Conservation (phyloP, 2,113 vertebrate genomes). For the Panthera tigris region DNA sequence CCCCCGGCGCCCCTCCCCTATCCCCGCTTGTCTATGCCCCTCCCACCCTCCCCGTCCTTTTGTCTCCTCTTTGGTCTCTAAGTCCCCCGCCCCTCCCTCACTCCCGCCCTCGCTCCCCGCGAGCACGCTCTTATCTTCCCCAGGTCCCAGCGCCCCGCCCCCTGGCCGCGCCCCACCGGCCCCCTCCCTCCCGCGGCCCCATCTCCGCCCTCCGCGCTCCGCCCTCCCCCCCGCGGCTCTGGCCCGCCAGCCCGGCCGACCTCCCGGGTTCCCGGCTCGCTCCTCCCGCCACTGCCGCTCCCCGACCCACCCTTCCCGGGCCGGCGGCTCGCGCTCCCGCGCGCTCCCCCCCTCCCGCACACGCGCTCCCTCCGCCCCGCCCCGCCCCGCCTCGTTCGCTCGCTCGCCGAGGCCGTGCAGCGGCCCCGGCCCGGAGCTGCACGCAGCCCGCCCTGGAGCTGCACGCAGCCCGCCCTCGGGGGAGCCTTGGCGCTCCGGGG, state of each 20-base stretch:
- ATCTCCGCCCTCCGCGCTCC: constrained; percentile 49
- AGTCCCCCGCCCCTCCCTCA: constrained; percentile 65
- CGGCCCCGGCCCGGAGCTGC: constrained; percentile 77
- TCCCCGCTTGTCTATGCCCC: constrained; percentile 42
- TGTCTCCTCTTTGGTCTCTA: constrained; percentile 74
- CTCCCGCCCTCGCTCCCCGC: constrained; percentile 59
- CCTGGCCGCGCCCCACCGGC: constrained; percentile 62
- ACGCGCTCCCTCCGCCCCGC: constrained; percentile 14
- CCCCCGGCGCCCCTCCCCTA: constrained; percentile 57
- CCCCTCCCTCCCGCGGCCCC: constrained; percentile 46
- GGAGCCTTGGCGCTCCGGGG: not conserved
- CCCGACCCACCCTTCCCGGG: constrained; percentile 58
- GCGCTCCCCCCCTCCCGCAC: not conserved
- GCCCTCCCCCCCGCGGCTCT: not conserved
- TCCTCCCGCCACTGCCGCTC: constrained; percentile 37
- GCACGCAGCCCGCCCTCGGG: not conserved
- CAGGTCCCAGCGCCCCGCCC: constrained; percentile 57
- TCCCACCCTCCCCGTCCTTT: constrained; percentile 69
- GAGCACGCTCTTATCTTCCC: constrained; percentile 63
- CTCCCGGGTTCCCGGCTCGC: constrained; percentile 33
- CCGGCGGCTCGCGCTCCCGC: not conserved
- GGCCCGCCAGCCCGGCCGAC: constrained; percentile 22
- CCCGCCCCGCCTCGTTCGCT: not conserved
- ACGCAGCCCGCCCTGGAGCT: constrained; percentile 61
- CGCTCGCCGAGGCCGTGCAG: constrained; percentile 58